A percentile compares a stretch with the other conserved stretches of the same genome.
These are phyloP conservation scores for Callorhinus ursinus DNA, from an alignment of 2,113 vertebrate species.

Conservation along the genomic window DNA sequence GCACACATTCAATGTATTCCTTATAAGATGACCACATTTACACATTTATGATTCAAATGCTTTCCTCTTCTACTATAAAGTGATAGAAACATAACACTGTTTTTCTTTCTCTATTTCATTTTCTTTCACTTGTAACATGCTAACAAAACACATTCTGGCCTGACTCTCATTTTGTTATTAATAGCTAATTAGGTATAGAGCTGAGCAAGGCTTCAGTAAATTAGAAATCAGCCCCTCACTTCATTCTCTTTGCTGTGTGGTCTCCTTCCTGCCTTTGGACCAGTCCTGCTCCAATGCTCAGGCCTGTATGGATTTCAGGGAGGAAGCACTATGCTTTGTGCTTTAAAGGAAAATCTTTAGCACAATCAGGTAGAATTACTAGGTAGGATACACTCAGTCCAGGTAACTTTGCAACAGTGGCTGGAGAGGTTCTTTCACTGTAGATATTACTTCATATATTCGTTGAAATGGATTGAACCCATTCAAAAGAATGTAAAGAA, in stretches of 20 bases:
- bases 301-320: not conserved
- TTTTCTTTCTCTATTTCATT: not conserved
- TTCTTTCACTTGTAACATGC: not conserved
- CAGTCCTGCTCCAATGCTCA: not conserved
- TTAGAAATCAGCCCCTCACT: not conserved
- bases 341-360: constrained; percentile 13
- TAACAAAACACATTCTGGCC: not conserved
- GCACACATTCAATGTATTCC: not conserved
- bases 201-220: not conserved
- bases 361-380: not conserved
- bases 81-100: not conserved
- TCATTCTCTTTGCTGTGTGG: not conserved
- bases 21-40: not conserved
- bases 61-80: constrained; percentile 28
- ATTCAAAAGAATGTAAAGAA: not conserved
- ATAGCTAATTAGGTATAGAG: not conserved
- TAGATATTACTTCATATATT: not conserved
- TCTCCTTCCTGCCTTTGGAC: not conserved
- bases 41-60: not conserved
- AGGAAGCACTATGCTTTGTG: not conserved
- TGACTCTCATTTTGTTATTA: constrained; percentile 21
- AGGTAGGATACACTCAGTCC: not conserved
- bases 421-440: not conserved
- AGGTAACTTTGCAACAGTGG: not conserved
- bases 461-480: not conserved